These are phyloP conservation scores for Micropoecilia bifurca DNA, from an alignment of 2,797 vertebrate species.

Conservation along the genomic window DNA sequence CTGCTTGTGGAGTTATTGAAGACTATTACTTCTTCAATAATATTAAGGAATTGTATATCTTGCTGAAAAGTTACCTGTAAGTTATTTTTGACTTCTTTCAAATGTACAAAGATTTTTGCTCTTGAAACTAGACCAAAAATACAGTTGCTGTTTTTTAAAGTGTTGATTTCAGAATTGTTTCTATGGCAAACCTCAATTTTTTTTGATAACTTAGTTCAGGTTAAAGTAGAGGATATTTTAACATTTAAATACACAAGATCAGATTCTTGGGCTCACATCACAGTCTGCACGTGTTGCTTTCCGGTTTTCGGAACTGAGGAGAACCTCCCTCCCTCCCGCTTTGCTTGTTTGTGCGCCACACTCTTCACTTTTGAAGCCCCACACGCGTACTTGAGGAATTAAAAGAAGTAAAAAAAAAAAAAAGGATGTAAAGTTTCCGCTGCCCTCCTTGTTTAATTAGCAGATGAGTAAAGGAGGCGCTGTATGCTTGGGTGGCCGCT, in stretches of 20 bases:
- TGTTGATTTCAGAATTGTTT: neutral
- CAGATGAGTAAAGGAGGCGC: conserved; percentile 65
- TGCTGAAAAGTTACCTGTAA: no score
- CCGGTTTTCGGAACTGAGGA: conserved; percentile 22
- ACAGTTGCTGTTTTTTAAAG: no score
- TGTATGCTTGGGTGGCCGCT: conserved; percentile 77
- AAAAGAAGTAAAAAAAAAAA: conserved; percentile 59
- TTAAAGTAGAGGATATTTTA: neutral
- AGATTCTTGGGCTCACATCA: neutral
- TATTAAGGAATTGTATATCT: no score
- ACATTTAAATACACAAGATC: neutral
- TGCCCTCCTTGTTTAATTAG: conserved; percentile 76
- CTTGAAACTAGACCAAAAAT: no score
- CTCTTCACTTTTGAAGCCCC: conserved; percentile 57
- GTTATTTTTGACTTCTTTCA: no score
- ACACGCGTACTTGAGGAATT: conserved; percentile 55
- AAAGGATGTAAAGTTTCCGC: conserved; percentile 74
- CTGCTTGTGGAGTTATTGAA: no score
- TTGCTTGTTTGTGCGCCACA: conserved; percentile 41
- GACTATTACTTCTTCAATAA: no score
- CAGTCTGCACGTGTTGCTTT: conserved; percentile 31
- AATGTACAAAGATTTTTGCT: no score
- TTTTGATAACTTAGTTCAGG: neutral
- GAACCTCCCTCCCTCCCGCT: conserved; percentile 12
- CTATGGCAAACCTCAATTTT: neutral